Conservation (phyloP, 2,888 invertebrate species). For the Stegana nigrithorax region DNA sequence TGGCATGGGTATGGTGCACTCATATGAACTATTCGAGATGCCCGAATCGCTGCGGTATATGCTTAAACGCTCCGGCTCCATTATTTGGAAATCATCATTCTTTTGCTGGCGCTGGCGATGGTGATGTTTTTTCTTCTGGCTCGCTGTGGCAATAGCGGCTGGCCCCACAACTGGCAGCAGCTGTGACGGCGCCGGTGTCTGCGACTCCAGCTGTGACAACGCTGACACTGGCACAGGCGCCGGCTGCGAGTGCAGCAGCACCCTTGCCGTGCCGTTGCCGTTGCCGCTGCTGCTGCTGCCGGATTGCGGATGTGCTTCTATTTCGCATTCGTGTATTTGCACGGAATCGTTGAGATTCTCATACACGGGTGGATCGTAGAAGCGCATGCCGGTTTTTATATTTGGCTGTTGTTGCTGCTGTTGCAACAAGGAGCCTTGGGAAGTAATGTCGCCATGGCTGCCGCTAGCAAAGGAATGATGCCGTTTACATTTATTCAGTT, state of each 20-base stretch:
- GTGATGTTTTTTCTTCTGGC: slow-evolving; percentile 63
- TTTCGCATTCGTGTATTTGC: slow-evolving; percentile 72
- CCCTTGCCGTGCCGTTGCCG: slow-evolving; percentile 46
- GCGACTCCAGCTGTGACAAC: not conserved
- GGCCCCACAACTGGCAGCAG: slow-evolving; percentile 33
- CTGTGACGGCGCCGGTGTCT: slow-evolving; percentile 9
- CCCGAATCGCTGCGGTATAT: slow-evolving; percentile 69
- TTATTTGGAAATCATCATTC: slow-evolving; percentile 58
- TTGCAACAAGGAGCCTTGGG: slow-evolving; percentile 40
- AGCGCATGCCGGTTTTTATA: slow-evolving; percentile 53
- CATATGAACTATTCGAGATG: slow-evolving; percentile 70
- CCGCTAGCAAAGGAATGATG: slow-evolving; percentile 68
- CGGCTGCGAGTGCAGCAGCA: slow-evolving; percentile 52
- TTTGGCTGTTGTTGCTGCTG: slow-evolving; percentile 31
- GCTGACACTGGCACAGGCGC: not conserved
- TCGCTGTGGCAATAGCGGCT: slow-evolving; percentile 36
- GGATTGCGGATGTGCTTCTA: slow-evolving; percentile 46
- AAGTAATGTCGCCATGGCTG: slow-evolving; percentile 65
- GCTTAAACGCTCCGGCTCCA: slow-evolving; percentile 66
- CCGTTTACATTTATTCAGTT: slow-evolving; percentile 61
- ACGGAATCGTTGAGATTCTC: slow-evolving; percentile 77
- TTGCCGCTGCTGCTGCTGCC: slow-evolving; percentile 40
- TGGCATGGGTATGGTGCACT: slow-evolving; percentile 71
- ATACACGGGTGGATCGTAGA: slow-evolving; percentile 70
- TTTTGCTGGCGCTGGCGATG: slow-evolving; percentile 65